phyloP scores from a whole-genome alignment of 2,797 vertebrate species.

The Arnoldichthys spilopterus region DNA sequence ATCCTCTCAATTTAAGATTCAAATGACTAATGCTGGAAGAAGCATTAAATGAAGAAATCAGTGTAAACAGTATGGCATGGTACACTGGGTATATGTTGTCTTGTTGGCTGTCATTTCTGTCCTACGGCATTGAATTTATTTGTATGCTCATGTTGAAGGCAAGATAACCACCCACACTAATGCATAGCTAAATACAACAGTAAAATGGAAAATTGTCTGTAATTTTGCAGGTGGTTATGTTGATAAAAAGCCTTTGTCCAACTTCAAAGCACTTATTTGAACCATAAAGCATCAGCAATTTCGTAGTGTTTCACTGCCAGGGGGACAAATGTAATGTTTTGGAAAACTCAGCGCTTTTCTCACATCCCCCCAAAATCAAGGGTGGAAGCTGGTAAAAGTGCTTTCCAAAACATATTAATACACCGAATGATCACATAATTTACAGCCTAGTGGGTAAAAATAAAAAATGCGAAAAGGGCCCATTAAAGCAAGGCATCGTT shows the following conservation, averaged over 20 bases:
- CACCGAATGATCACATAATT: conserved; percentile 28
- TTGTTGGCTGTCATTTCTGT: conserved; percentile 4
- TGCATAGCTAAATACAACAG: conserved; percentile 19
- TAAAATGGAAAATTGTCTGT: conserved; percentile 23
- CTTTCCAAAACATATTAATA: conserved; percentile 44
- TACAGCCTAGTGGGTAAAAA: conserved; percentile 16
- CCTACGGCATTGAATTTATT: background rate
- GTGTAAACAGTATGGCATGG: background rate
- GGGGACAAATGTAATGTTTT: conserved; percentile 45
- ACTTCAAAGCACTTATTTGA: conserved; percentile 51
- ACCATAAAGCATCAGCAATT: conserved; percentile 40
- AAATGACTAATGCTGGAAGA: background rate
- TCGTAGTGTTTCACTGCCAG: conserved; percentile 26
- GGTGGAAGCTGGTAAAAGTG: conserved; percentile 24
- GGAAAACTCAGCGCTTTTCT: conserved; percentile 40
- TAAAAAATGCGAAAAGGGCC: conserved; percentile 36
- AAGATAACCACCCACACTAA: conserved; percentile 19
- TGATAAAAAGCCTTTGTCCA: conserved; percentile 48
- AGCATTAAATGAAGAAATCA: conserved; percentile 9
- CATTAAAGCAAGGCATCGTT: conserved; percentile 42
- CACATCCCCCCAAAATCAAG: conserved; percentile 3
- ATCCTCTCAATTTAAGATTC: conserved; percentile 1
- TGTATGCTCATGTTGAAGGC: background rate
- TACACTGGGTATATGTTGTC: background rate
- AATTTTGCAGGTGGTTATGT: conserved; percentile 39